Evolutionary conservation across 1,140 invertebrate species (phyloP).

Genomic region (Diorhabda sublineata): DNA sequence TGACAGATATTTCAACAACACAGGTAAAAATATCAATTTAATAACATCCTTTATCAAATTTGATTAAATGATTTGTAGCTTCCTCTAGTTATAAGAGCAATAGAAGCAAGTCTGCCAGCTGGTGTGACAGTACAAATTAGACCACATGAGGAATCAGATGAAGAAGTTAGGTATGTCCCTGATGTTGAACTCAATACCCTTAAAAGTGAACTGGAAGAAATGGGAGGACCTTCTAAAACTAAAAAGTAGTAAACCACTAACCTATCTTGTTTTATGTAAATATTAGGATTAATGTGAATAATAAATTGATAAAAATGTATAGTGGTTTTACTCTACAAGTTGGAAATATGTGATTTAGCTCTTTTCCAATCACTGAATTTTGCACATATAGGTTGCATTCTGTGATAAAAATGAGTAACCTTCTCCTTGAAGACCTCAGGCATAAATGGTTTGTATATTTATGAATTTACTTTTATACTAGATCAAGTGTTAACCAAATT

Average conservation of each 20-base stretch:
- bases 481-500: too few species aligned
- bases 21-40: slow-evolving; percentile 24
- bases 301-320: too few species aligned
- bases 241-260: slow-evolving; percentile 40
- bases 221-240: slow-evolving; percentile 55
- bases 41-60: background rate
- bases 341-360: too few species aligned
- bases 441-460: too few species aligned
- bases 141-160: slow-evolving; percentile 55
- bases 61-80: slow-evolving; percentile 37
- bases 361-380: too few species aligned
- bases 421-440: too few species aligned
- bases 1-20: slow-evolving; percentile 44
- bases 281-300: too few species aligned
- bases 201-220: slow-evolving; percentile 61
- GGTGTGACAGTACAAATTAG: slow-evolving; percentile 67
- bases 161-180: slow-evolving; percentile 69
- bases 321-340: too few species aligned
- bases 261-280: background rate
- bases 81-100: slow-evolving; percentile 63
- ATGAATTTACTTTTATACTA: too few species aligned
- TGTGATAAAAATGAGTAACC: too few species aligned
- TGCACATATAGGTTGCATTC: too few species aligned
- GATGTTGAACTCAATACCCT: slow-evolving; percentile 72
- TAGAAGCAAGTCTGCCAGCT: slow-evolving; percentile 68